Conservation (phyloP, 2,113 vertebrate species). For the Ginglymostoma cirratum region DNA sequence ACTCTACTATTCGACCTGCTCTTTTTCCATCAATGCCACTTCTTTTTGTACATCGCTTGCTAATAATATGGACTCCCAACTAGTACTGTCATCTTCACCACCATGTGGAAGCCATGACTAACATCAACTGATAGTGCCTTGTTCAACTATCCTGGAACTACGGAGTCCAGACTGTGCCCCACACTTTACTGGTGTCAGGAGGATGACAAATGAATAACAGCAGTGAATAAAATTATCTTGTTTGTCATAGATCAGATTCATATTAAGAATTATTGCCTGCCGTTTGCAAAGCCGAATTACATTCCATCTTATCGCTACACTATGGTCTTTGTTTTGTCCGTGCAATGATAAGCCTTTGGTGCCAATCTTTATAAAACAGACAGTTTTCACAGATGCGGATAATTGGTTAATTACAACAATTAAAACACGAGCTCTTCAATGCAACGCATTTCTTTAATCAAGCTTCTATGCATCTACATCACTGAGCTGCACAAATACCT, state of each 20-base stretch:
- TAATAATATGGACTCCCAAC: not conserved
- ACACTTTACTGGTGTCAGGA: not conserved
- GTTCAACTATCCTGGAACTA: not conserved
- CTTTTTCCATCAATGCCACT: not conserved
- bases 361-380: constrained; percentile 22
- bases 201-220: not conserved
- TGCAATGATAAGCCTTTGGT: not conserved
- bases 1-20: not conserved
- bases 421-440: constrained; percentile 21
- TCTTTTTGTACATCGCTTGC: not conserved
- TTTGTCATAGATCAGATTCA: not conserved
- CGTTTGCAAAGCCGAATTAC: not conserved
- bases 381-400: constrained; percentile 8
- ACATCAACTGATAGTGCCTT: not conserved
- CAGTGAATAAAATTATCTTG: not conserved
- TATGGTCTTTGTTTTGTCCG: not conserved
- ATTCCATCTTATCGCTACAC: not conserved
- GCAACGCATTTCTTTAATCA: constrained; percentile 10
- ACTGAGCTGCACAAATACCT: constrained; percentile 22
- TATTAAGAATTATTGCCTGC: not conserved
- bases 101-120: not conserved
- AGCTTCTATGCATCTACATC: constrained; percentile 6
- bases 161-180: not conserved
- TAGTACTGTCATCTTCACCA: not conserved
- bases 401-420: constrained; percentile 35